Percentiles rank a stretch among this genome's conserved stretches.
phyloP scores from a whole-genome alignment of 1,140 invertebrate genomes.

The Augochlora pura region DNA sequence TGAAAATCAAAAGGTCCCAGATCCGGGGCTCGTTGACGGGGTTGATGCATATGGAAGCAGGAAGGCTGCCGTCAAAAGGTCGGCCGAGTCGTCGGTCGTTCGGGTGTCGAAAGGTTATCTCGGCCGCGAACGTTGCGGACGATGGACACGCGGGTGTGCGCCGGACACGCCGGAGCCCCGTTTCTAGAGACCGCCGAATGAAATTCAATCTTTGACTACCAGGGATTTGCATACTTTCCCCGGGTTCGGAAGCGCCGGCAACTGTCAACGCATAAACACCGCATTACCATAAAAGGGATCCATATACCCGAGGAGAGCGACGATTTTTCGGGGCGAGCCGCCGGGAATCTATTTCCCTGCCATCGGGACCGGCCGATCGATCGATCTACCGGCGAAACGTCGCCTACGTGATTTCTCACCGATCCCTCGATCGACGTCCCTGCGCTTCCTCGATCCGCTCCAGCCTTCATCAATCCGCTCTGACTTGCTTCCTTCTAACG shows the following conservation, averaged over 20 bases:
- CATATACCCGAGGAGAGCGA: constrained; percentile 47
- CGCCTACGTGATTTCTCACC: background rate
- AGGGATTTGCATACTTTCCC: constrained; percentile 75
- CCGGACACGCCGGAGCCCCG: constrained; percentile 52
- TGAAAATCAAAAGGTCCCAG: constrained; percentile 68
- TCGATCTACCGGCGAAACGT: constrained; percentile 10
- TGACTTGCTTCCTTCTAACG: too few relatives aligned
- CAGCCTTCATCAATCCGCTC: too few relatives aligned
- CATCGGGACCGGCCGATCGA: constrained; percentile 10
- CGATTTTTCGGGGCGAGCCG: constrained; percentile 51
- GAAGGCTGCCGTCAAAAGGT: constrained; percentile 65
- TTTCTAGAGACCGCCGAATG: constrained; percentile 61
- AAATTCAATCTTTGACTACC: constrained; percentile 77
- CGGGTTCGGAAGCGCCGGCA: constrained; percentile 68
- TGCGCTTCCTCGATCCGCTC: too few relatives aligned
- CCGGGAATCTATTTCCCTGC: constrained; percentile 18
- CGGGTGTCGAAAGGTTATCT: constrained; percentile 70
- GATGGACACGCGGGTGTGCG: constrained; percentile 35
- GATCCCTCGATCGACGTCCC: constrained; percentile 2
- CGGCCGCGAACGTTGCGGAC: constrained; percentile 48
- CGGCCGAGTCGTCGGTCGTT: constrained; percentile 55
- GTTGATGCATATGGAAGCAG: constrained; percentile 76
- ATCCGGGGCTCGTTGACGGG: constrained; percentile 40
- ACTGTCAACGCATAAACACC: constrained; percentile 77
- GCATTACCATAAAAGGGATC: constrained; percentile 75